phyloP scores from a whole-genome alignment of 2,113 vertebrate species.

The Macrotus californicus region DNA sequence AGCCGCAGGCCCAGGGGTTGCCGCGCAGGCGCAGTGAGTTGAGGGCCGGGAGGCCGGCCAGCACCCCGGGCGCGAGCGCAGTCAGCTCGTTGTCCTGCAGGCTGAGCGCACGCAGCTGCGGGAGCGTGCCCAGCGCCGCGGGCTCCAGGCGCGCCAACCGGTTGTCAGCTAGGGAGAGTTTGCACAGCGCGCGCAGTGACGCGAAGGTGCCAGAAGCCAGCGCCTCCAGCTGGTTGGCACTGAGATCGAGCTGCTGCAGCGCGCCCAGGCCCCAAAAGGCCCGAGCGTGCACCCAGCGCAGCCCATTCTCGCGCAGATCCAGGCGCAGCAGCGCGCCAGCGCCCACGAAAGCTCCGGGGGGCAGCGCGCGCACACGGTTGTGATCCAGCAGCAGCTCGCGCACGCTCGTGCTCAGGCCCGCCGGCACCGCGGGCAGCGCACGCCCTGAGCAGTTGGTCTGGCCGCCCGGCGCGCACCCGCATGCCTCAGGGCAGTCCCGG shows the following conservation, averaged over 20 bases:
- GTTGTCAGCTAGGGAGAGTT: slow-evolving; percentile 74
- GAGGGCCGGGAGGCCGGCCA: slow-evolving; percentile 50
- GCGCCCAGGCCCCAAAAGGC: slow-evolving; percentile 74
- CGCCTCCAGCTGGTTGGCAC: slow-evolving; percentile 72
- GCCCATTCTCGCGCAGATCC: slow-evolving; percentile 75
- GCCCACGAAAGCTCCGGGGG: slow-evolving; percentile 50
- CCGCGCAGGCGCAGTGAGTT: slow-evolving; percentile 54
- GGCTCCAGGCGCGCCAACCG: slow-evolving; percentile 71
- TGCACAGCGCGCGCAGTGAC: slow-evolving; percentile 68
- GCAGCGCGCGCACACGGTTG: slow-evolving; percentile 73
- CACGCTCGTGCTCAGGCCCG: slow-evolving; percentile 45
- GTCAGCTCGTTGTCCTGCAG: slow-evolving; percentile 71
- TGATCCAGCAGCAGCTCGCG: slow-evolving; percentile 70
- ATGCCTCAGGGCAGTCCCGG: slow-evolving; percentile 64
- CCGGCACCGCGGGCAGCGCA: slow-evolving; percentile 69
- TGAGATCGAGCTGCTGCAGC: slow-evolving; percentile 78
- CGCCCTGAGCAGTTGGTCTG: slow-evolving; percentile 72
- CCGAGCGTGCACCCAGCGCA: slow-evolving; percentile 73
- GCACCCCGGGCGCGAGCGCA: neutral
- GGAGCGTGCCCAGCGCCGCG: neutral
- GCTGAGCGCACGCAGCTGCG: slow-evolving; percentile 67
- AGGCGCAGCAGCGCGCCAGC: slow-evolving; percentile 61
- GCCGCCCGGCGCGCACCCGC: slow-evolving; percentile 57
- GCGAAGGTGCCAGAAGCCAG: slow-evolving; percentile 73
- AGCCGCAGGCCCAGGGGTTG: slow-evolving; percentile 82